These are phyloP conservation scores for Dicroscelio sp. DNA, from an alignment of 2,888 invertebrate species.

Conservation along the genomic window DNA sequence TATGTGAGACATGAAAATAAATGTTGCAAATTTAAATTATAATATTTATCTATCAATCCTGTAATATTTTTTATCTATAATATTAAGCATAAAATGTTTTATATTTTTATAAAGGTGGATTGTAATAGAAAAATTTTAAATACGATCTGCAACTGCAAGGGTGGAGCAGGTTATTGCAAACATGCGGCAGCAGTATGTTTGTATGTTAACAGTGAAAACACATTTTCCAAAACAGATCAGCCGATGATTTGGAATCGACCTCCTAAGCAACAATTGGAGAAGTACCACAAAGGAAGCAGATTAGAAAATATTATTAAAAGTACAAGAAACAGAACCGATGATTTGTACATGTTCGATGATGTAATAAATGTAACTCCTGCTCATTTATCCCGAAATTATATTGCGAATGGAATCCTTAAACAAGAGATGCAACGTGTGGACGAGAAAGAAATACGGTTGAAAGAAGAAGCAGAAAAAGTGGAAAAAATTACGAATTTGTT, in stretches of 20 bases:
- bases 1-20: too few relatives aligned
- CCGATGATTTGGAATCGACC: constrained; percentile 24
- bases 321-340: too few relatives aligned
- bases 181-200: constrained; percentile 9
- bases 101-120: not conserved
- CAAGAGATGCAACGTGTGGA: too few relatives aligned
- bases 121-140: not conserved
- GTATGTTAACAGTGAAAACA: not conserved
- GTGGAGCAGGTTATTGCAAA: not conserved
- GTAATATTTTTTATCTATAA: not conserved
- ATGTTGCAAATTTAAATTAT: too few relatives aligned
- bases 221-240: not conserved
- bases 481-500: not conserved
- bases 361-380: too few relatives aligned
- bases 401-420: too few relatives aligned
- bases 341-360: too few relatives aligned
- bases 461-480: not conserved
- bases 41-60: too few relatives aligned
- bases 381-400: too few relatives aligned
- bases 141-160: not conserved
- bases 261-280: not conserved
- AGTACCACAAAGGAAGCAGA: not conserved
- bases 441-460: not conserved
- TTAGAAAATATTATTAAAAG: not conserved
- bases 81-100: not conserved